Conservation (phyloP, 2,113 vertebrate genomes). For the Carlito syrichta region DNA sequence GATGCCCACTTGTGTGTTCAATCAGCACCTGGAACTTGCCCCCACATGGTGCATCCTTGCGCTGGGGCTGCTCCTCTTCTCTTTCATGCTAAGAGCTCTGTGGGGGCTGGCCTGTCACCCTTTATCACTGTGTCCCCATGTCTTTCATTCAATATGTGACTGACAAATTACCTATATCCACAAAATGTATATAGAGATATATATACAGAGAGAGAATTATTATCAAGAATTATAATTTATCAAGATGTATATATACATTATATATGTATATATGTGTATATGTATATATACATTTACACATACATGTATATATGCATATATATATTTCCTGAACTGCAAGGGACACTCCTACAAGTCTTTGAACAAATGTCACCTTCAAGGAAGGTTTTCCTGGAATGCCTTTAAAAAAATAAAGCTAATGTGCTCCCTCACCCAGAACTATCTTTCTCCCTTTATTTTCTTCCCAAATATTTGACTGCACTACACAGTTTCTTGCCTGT, state of each 20-base stretch:
- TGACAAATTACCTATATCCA: no score
- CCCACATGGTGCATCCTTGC: fast-evolving
- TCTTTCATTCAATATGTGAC: neutral
- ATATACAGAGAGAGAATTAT: no score
- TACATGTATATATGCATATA: no score
- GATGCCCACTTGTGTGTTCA: neutral
- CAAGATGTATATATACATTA: no score
- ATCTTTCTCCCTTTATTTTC: neutral
- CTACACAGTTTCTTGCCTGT: neutral
- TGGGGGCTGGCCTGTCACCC: neutral
- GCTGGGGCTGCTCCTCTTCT: fast-evolving
- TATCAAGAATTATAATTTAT: no score
- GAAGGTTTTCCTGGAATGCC: neutral
- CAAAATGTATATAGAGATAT: no score
- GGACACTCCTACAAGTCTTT: no score
- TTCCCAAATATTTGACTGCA: neutral
- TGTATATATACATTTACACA: no score
- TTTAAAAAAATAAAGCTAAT: neutral
- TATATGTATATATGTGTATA: no score
- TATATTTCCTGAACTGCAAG: neutral
- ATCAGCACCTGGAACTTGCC: fast-evolving
- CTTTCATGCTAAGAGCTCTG: fast-evolving
- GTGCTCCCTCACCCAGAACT: fast-evolving
- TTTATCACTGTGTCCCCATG: fast-evolving
- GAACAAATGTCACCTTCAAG: no score